phyloP scores from a whole-genome alignment of 2,797 vertebrate species.

The Chrysocyon brachyurus region DNA sequence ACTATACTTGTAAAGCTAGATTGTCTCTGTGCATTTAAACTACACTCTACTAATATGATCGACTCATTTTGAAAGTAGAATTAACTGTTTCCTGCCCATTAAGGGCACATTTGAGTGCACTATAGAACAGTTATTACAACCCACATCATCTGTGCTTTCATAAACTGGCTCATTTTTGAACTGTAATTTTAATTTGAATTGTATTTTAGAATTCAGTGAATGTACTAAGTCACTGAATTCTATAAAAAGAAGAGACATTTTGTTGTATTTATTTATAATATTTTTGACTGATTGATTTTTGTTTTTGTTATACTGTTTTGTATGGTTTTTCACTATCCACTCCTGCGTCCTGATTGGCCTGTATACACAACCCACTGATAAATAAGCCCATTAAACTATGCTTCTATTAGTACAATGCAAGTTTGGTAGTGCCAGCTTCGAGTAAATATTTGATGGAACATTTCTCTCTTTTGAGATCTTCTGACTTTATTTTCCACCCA shows the following conservation, averaged over 20 bases:
- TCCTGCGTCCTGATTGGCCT: background rate
- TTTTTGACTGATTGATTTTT: slow-evolving; percentile 19
- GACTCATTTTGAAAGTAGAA: background rate
- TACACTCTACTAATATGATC: background rate
- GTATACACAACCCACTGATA: background rate
- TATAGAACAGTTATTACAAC: slow-evolving; percentile 19
- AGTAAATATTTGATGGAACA: slow-evolving; percentile 30
- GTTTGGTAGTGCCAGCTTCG: background rate
- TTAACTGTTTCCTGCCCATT: background rate
- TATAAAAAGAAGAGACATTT: background rate
- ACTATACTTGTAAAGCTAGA: background rate
- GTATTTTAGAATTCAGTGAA: too few relatives aligned
- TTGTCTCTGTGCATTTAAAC: background rate
- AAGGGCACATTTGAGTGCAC: background rate
- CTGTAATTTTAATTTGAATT: background rate
- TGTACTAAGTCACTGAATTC: background rate
- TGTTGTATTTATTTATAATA: background rate
- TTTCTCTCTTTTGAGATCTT: slow-evolving; percentile 21
- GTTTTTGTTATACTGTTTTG: slow-evolving; percentile 27
- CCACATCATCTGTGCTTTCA: background rate
- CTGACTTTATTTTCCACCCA: background rate
- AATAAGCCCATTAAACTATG: background rate
- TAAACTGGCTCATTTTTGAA: background rate
- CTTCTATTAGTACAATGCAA: background rate
- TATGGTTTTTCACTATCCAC: background rate